Evolutionary conservation across 2,113 vertebrate genomes (phyloP), one percentile per base, ranked within the genome.

Genomic region (Mormoops blainvillei): DNA sequence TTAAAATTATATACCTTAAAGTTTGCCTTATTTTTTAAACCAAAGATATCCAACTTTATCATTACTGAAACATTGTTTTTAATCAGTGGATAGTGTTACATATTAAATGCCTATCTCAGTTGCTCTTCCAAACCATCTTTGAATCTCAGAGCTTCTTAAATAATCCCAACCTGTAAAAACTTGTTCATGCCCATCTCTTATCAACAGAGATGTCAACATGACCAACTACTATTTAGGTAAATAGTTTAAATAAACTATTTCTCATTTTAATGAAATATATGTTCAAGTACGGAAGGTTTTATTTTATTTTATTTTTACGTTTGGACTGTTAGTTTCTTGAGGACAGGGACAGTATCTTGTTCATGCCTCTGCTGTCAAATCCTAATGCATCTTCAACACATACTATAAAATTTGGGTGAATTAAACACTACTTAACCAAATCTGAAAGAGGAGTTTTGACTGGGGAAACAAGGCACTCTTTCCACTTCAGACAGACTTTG

Each of bases 161-260:
- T 98, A 94, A 98, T 98, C 97, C 97, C 97, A 80, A 95, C 97
- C 96, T 97, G 95, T 98, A 98, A 98, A 98, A 99, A 98, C 97
- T 96, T 97, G 77, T 97, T 96, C 95, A 86, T 96, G 97, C 97
- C 87, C 96, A 89, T 87, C 38, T 76, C 50, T 81, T 19, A 74
- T 41, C 52, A 56, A 68, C 26, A 90, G 68, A 89, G 38, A 90
- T 87, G 50, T 90, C 58, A 87, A n/a, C 22, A 43, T 9, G 20
- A 33, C 20, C 61, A 56, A 22, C 82, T 36, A 94, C 20, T 92
- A 48, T 61, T 87, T 67, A 78, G n/a, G 50, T 52, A 87, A 86
- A 67, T 58, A 58, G 74, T 70, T 89, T 65, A 65, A 45, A 77
- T 63, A 77, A 74, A 24, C 24, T 38, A 78, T 50, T 87, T 91